Evolutionary conservation across 2,113 vertebrate species (phyloP).

Genomic region (Pelvicachromis taeniatus): DNA sequence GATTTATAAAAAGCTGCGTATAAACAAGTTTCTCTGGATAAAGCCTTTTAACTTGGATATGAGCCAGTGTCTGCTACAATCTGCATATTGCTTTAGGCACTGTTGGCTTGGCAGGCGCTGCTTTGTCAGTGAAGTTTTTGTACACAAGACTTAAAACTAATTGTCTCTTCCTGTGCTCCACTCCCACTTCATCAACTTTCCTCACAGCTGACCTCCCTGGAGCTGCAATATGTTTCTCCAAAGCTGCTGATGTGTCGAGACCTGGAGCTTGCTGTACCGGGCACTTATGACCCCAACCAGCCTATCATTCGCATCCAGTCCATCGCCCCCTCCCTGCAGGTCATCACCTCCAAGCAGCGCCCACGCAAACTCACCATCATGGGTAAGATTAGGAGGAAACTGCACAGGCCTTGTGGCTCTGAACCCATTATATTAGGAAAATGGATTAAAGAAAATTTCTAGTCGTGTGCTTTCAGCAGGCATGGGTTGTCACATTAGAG

Average conservation of each 20-base stretch:
- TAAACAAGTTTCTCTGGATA: background rate
- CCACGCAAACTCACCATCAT: slow-evolving; percentile 95
- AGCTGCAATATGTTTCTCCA: slow-evolving; percentile 95
- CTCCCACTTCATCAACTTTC: slow-evolving; percentile 11
- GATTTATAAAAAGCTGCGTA: background rate
- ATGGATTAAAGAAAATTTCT: slow-evolving; percentile 5
- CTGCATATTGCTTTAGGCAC: background rate
- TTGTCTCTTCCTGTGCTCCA: background rate
- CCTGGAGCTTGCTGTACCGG: slow-evolving; percentile 91
- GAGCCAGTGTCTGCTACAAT: background rate
- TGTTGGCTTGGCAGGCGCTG: background rate
- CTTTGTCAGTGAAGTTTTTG: background rate
- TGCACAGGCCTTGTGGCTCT: background rate
- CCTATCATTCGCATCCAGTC: slow-evolving; percentile 96
- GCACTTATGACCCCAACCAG: slow-evolving; percentile 97
- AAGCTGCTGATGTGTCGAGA: slow-evolving; percentile 98
- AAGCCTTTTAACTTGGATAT: background rate
- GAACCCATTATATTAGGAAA: slow-evolving; percentile 6
- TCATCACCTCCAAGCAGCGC: slow-evolving; percentile 98
- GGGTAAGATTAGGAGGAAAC: slow-evolving; percentile 78
- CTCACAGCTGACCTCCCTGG: slow-evolving; percentile 89
- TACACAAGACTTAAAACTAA: slow-evolving; percentile 2
- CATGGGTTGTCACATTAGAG: background rate
- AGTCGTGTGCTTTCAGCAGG: background rate
- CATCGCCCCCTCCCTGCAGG: slow-evolving; percentile 92